phyloP scores from a whole-genome alignment of 2,797 vertebrate genomes.

The Liasis olivaceus region DNA sequence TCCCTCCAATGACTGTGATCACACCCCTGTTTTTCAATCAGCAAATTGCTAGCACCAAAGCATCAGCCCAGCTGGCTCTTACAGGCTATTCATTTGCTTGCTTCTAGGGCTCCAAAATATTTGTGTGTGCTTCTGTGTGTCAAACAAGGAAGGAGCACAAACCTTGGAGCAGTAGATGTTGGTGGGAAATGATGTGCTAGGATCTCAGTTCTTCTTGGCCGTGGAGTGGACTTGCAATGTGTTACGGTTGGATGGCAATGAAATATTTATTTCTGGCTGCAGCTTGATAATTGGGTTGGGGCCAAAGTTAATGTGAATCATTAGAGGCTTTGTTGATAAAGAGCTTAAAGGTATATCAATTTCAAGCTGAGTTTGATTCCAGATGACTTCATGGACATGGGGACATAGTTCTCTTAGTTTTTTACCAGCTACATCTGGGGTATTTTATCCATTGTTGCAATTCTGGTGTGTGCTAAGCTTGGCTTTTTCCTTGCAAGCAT shows the following conservation, averaged over 20 bases:
- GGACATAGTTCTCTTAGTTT: not conserved
- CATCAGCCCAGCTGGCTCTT: not conserved
- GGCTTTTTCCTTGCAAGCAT: not conserved
- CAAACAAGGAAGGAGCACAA: not conserved
- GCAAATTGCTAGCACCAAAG: constrained; percentile 12
- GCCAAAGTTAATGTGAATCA: constrained; percentile 49
- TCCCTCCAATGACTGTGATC: constrained; percentile 17
- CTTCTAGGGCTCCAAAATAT: constrained; percentile 20
- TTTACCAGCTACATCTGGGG: not conserved
- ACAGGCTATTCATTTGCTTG: constrained; percentile 14
- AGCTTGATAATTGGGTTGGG: constrained; percentile 50
- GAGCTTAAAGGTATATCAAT: not conserved
- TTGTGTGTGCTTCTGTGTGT: not conserved
- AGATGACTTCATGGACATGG: not conserved
- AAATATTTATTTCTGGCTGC: constrained; percentile 27
- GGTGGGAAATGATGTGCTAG: not conserved
- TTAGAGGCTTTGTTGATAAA: constrained; percentile 50
- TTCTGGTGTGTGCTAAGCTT: not conserved
- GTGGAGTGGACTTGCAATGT: constrained; percentile 2
- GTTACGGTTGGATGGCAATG: constrained; percentile 29
- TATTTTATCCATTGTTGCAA: not conserved
- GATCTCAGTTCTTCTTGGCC: constrained; percentile 18
- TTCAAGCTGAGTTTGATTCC: not conserved
- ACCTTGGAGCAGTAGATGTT: not conserved
- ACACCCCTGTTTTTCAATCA: constrained; percentile 10